A percentile compares a stretch with the other conserved stretches of the same genome.
These are phyloP conservation scores for Sialia sialis DNA, from an alignment of 2,113 vertebrate genomes.

Conservation along the genomic window DNA sequence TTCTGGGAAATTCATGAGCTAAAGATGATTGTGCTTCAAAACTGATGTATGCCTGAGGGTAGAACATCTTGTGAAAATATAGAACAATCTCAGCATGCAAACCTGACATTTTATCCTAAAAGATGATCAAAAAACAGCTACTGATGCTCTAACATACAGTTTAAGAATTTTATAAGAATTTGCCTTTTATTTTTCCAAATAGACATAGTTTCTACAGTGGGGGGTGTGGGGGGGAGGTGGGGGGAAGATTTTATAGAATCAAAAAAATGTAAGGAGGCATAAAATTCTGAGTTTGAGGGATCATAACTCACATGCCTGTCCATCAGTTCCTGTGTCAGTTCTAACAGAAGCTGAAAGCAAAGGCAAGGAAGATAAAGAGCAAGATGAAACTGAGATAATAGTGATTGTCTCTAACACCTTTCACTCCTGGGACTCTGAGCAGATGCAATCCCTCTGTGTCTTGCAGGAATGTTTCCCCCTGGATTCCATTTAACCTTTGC, in stretches of 20 bases:
- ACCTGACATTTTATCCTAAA: neutral
- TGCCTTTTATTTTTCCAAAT: neutral
- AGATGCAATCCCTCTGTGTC: neutral
- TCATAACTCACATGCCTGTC: rapidly evolving
- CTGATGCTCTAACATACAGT: neutral
- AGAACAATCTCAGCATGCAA: neutral
- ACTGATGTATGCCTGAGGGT: neutral
- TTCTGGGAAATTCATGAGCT: neutral
- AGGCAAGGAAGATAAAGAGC: neutral
- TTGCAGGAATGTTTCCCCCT: neutral
- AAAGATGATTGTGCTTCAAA: neutral
- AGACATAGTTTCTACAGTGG: neutral
- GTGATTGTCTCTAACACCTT: neutral
- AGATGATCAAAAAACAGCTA: neutral
- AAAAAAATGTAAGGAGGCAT: neutral
- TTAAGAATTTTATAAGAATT: neutral
- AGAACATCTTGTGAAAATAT: neutral
- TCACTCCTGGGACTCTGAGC: neutral
- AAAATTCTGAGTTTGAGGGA: neutral
- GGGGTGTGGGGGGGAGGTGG: too few species aligned
- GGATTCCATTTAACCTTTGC: neutral
- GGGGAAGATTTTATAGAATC: too few species aligned
- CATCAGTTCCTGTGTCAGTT: neutral
- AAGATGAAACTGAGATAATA: neutral
- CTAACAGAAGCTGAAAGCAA: neutral